These are phyloP conservation scores for Drosophila subsilvestris DNA, from an alignment of 2,888 invertebrate species.

Conservation along the genomic window DNA sequence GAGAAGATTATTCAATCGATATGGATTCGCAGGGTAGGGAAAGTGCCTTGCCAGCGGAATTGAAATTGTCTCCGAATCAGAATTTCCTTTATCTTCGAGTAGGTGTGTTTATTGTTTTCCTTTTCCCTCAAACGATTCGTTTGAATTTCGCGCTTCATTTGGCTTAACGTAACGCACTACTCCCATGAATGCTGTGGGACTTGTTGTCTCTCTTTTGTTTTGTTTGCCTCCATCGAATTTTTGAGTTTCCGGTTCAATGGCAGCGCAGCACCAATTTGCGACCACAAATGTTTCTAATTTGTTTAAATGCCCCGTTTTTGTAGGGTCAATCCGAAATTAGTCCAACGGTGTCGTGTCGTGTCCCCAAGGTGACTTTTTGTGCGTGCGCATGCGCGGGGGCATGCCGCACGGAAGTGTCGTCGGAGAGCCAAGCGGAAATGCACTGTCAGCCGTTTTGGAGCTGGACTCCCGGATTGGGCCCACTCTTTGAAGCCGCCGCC, in stretches of 20 bases:
- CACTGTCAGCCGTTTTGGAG: conserved; percentile 58
- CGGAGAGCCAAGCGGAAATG: conserved; percentile 59
- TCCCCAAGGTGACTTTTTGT: conserved; percentile 27
- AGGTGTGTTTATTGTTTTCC: conserved; percentile 28
- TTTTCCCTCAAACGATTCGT: conserved; percentile 32
- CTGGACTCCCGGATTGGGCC: neutral
- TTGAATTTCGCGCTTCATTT: conserved; percentile 67
- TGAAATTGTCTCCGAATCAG: neutral
- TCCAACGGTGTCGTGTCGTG: conserved; percentile 24
- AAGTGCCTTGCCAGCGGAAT: neutral
- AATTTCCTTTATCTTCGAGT: conserved; percentile 6
- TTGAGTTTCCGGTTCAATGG: conserved; percentile 71
- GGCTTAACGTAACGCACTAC: conserved; percentile 30
- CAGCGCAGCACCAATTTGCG: conserved; percentile 26
- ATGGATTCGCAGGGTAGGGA: too few relatives aligned
- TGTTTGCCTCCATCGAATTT: conserved; percentile 36
- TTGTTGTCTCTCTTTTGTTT: conserved; percentile 22
- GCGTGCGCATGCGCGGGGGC: conserved; percentile 50
- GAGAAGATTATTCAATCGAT: too few relatives aligned
- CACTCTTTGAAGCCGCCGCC: conserved; percentile 35
- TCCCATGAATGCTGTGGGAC: conserved; percentile 34
- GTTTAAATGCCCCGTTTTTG: conserved; percentile 42
- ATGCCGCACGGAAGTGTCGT: neutral
- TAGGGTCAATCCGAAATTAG: conserved; percentile 62
- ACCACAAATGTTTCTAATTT: conserved; percentile 52